Evolutionary conservation across 2,797 vertebrate species (phyloP).

Genomic region (Notolabrus celidotus): DNA sequence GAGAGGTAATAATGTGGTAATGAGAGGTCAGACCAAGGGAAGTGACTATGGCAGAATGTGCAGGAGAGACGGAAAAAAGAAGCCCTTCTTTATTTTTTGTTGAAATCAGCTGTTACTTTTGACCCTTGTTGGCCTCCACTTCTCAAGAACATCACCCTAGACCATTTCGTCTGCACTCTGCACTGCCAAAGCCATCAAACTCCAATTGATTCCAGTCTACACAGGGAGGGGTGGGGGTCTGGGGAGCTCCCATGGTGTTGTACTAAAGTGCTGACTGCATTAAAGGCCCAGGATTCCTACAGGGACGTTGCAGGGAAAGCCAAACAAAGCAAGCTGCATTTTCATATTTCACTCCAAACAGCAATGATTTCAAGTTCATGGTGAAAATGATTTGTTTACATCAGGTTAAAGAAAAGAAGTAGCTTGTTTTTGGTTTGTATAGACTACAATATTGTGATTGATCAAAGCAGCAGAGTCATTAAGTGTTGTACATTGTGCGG

Average conservation of each 20-base stretch:
- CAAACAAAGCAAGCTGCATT: slow-evolving; percentile 28
- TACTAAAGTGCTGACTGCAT: slow-evolving; percentile 73
- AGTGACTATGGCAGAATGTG: slow-evolving; percentile 45
- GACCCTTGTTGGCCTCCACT: slow-evolving; percentile 55
- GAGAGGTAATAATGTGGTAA: slow-evolving; percentile 56
- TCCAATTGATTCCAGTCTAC: slow-evolving; percentile 69
- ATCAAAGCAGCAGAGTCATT: slow-evolving; percentile 49
- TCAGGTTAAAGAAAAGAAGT: slow-evolving; percentile 29
- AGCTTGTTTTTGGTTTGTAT: slow-evolving; percentile 11
- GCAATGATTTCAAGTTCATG: slow-evolving; percentile 33
- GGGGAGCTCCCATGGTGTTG: slow-evolving; percentile 54
- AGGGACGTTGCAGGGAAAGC: slow-evolving; percentile 26
- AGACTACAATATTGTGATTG: slow-evolving; percentile 26
- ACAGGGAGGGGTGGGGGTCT: slow-evolving; percentile 5
- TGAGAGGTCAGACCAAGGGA: slow-evolving; percentile 51
- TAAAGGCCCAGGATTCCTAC: slow-evolving; percentile 60
- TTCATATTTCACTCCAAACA: slow-evolving; percentile 29
- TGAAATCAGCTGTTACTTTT: slow-evolving; percentile 54
- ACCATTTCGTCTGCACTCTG: slow-evolving; percentile 45
- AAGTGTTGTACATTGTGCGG: slow-evolving; percentile 36
- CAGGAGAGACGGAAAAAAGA: slow-evolving; percentile 24
- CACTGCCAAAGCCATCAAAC: slow-evolving; percentile 33
- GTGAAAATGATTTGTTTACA: slow-evolving; percentile 43
- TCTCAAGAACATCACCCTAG: slow-evolving; percentile 42
- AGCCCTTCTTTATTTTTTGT: slow-evolving; percentile 26